Base-by-base conservation (phyloP, 2,113 vertebrate genomes). In the Phoenicopterus ruber region DNA sequence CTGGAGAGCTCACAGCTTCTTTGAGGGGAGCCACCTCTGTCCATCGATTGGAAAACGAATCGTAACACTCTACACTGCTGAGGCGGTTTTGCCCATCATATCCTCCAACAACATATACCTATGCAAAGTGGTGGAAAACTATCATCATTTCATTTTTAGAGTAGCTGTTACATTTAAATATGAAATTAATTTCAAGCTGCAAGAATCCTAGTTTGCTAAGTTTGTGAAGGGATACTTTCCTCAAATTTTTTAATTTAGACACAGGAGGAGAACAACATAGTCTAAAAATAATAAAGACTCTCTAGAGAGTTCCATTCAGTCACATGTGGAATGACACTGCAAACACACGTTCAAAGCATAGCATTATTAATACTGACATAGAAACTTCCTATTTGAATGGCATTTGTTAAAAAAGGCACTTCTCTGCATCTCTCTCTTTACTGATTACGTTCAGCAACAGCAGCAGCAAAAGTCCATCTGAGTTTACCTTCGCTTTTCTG, bases 21-120 rank as follows among this genome's bases (percentile, higher is more conserved):
- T 99, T 99, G 52, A 99, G 98, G 49, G 99, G 99, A 63, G 99
- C 99, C 91, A 99, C 99, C 96, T 99, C 99, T 1, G 98, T 99
- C 99, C 99, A 99, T 86, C 99, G 99, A 92, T 99, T 99, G 42
- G 99, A 99, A 97, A 99, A 99, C 2, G 99, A 99, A 95, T 99
- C 99, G 0, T 99, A 99, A 85, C 99, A 99, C 97, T 99, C 99
- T 18, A 99, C 99, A 0, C 99, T 99, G 98, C 98, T 99, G 70
- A 99, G 98, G n/a, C 99, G 99, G 97, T 98, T 99, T 96, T 99
- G 99, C 34, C 99, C 99, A 36, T 99, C 99, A 5, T 99, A 99
- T 24, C 99, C 99, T 40, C 99, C 99, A 21, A 99, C 99, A 36
- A 99, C 99, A 36, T 99, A 99, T 4, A 99, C 99, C 99, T 99